Percentiles rank a stretch among this genome's conserved stretches.
Evolutionary conservation across 2,113 vertebrate species (phyloP).

Genomic region (Zosterops borbonicus): DNA sequence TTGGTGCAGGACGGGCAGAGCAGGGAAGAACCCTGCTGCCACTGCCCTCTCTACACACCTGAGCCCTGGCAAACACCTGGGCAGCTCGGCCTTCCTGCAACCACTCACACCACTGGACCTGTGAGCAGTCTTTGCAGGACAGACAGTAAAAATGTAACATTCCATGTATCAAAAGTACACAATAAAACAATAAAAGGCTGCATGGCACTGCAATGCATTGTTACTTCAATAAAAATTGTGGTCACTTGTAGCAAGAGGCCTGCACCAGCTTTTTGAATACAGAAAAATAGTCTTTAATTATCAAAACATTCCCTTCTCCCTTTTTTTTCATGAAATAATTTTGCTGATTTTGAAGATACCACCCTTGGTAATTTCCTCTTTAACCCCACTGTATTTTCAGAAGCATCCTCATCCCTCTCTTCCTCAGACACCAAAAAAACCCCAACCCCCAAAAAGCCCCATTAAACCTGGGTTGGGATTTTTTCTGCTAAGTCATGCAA

Average conservation of each 20-base stretch:
- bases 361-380: not conserved
- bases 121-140: not conserved
- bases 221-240: not conserved
- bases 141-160: slow-evolving; percentile 10
- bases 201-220: not conserved
- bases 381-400: not conserved
- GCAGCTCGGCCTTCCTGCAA: not conserved
- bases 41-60: not conserved
- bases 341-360: not conserved
- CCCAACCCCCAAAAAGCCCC: accelerated
- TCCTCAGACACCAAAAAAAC: not conserved
- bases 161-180: slow-evolving; percentile 11
- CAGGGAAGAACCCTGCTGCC: not conserved
- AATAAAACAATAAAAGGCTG: slow-evolving; percentile 4
- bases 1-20: not conserved
- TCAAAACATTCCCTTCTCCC: not conserved
- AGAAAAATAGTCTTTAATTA: not conserved
- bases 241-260: not conserved
- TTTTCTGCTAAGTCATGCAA: not conserved
- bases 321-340: not conserved
- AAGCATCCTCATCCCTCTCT: not conserved
- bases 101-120: not conserved
- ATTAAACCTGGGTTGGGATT: not conserved
- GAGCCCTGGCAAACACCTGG: not conserved
- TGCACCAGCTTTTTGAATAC: not conserved